phyloP scores from a whole-genome alignment of 92 coral and sea anemone species.

The Galaxea fascicularis region DNA sequence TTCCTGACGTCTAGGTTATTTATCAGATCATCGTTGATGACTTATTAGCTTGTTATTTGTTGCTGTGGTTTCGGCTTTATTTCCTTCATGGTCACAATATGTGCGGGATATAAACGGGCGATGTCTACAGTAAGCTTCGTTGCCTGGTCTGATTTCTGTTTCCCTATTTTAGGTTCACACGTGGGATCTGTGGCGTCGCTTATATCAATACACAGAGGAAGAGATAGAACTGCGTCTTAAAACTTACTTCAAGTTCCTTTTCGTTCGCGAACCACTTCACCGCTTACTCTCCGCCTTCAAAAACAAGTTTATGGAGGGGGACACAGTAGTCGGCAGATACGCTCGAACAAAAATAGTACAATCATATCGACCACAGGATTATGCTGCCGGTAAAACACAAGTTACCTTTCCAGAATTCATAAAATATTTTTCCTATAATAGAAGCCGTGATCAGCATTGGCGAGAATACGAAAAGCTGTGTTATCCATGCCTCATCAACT shows the following conservation, averaged over 20 bases:
- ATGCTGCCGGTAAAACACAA: not conserved
- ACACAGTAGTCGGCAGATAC: not conserved
- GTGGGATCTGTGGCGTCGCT: not conserved
- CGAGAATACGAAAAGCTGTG: conserved; percentile 26
- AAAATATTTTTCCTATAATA: conserved; percentile 10
- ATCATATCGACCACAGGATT: conserved; percentile 9
- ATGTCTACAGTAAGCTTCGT: not conserved
- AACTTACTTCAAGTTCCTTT: conserved; percentile 21
- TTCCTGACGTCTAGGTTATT: no score
- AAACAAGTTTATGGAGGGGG: not conserved
- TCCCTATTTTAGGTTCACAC: not conserved
- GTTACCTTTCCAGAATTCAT: conserved; percentile 17
- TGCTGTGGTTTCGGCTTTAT: no score
- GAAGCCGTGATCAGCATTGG: conserved; percentile 17
- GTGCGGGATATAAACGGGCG: no score
- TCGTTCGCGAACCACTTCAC: conserved; percentile 26
- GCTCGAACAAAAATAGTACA: not conserved
- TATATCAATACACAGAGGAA: not conserved
- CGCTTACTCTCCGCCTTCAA: conserved; percentile 28
- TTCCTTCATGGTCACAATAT: not conserved
- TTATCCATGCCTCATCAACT: conserved; percentile 19
- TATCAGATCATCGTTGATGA: no score
- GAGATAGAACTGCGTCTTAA: not conserved
- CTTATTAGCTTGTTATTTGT: no score
- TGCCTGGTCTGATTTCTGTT: not conserved